These are phyloP conservation scores for Ormyrus rosae DNA, from an alignment of 2,888 invertebrate species.

Conservation along the genomic window DNA sequence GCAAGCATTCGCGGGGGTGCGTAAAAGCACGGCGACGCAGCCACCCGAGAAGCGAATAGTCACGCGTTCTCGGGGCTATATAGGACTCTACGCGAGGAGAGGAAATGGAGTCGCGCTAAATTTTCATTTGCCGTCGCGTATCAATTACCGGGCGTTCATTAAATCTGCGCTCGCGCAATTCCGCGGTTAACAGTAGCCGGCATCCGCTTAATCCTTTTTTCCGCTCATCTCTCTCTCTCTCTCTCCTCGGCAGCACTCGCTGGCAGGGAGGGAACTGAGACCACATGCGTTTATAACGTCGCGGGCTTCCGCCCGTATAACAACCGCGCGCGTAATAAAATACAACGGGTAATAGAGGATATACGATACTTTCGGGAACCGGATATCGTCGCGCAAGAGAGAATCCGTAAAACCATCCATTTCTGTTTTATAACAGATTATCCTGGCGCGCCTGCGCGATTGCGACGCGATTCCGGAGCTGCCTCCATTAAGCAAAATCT, in stretches of 20 bases:
- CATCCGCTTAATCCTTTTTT: too few species aligned
- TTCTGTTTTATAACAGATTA: conserved; percentile 44
- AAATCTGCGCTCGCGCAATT: conserved; percentile 25
- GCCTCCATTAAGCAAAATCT: too few species aligned
- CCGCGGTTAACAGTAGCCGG: conserved; percentile 10
- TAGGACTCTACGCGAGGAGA: too few species aligned
- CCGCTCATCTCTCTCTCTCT: neutral
- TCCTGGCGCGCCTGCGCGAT: conserved; percentile 21
- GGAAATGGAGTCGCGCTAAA: conserved; percentile 7
- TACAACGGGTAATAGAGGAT: conserved; percentile 52
- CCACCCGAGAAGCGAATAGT: too few species aligned
- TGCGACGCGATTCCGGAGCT: conserved; percentile 8
- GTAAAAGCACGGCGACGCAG: too few species aligned
- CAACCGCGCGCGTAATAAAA: conserved; percentile 52
- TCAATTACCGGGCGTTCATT: conserved; percentile 38
- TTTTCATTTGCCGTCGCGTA: conserved; percentile 39
- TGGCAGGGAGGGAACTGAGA: neutral
- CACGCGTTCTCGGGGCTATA: too few species aligned
- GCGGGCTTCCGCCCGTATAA: conserved; percentile 50
- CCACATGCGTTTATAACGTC: conserved; percentile 41
- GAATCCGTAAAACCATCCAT: conserved; percentile 40
- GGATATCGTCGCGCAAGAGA: conserved; percentile 36
- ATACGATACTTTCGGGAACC: conserved; percentile 54
- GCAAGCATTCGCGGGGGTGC: too few species aligned
- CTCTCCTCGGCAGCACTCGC: neutral